Evolutionary conservation across 2,113 vertebrate genomes (phyloP), one percentile per base, ranked within the genome.

Genomic region (Astur gentilis): DNA sequence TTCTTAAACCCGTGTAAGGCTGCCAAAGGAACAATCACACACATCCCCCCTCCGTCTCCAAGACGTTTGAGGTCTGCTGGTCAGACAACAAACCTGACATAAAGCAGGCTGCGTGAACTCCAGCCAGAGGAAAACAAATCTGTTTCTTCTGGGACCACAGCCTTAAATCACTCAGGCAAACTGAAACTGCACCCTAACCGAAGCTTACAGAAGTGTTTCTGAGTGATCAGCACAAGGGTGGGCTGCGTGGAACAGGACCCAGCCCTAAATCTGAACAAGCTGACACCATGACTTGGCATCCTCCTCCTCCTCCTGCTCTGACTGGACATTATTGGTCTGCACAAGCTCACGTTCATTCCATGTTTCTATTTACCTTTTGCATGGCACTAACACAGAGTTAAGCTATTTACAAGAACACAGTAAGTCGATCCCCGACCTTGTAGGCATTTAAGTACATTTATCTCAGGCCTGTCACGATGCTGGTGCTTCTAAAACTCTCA

Each of bases 41-140:
- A 11, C 29, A 6, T 5, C 10, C 52, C n/a, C 13, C 9, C 44
- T 16, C 69, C 10, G 0, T 2, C 12, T 2, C 38, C 0, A 14
- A 38, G 3, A 21, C 0, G 7, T 14, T 26, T 8, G 49, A 81
- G 58, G 2, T 55, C 12, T 11, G 0, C 45, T 6, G 55, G 2
- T 44, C 88, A 57, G 26, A 36, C 50, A 44, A 1, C 49, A 8
- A 2, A 55, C 2, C 15, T 18, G 49, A 34, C 58, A 55, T 2
- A 16, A 11, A 65, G 22, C 45, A 57, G 55, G 18, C 55, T 42
- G 77, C 70, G 29, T 71, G 44, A 70, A 18, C 19, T 45, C 61
- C 73, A 70, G 42, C 4, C 79, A 72, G 58, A 11, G 55, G 23
- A 22, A 47, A 61, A 25, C 10, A 21, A 2, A 3, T 3, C 62